These are phyloP conservation scores for Antitype chi DNA, from an alignment of 2,888 invertebrate species.

Conservation along the genomic window DNA sequence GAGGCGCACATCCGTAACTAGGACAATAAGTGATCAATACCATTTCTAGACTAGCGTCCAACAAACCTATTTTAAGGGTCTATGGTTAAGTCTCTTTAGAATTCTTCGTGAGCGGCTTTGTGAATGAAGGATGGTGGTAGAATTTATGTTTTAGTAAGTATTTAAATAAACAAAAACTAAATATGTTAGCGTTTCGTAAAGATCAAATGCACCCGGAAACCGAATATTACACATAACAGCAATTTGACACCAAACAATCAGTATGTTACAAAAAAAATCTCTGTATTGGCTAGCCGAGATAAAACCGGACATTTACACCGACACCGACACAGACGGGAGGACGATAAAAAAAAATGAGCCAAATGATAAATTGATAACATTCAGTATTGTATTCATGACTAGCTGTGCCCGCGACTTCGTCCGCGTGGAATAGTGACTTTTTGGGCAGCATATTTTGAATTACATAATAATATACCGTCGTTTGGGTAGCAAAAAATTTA, in stretches of 20 bases:
- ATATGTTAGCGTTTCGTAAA: neutral
- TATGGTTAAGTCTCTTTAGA: constrained; percentile 1
- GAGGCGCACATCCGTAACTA: constrained; percentile 60
- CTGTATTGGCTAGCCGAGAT: constrained; percentile 36
- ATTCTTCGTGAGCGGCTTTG: neutral
- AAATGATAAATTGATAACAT: constrained; percentile 36
- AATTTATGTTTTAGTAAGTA: neutral
- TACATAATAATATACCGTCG: no score
- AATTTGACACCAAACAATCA: neutral
- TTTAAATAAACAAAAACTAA: no score
- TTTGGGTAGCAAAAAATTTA: no score
- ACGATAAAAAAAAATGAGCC: constrained; percentile 20
- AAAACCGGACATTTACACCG: constrained; percentile 28
- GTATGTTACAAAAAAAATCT: neutral
- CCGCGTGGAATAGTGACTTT: no score
- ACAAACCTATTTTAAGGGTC: constrained; percentile 8
- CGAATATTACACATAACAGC: neutral
- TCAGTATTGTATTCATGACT: constrained; percentile 29
- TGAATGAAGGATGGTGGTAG: neutral
- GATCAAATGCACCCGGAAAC: neutral
- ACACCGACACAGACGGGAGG: neutral
- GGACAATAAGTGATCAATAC: constrained; percentile 67
- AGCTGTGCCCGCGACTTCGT: no score
- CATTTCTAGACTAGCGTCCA: constrained; percentile 37
- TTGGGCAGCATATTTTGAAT: no score